Base-by-base conservation (phyloP, 2,888 invertebrate species). In the Lasioglossum figueresi region DNA sequence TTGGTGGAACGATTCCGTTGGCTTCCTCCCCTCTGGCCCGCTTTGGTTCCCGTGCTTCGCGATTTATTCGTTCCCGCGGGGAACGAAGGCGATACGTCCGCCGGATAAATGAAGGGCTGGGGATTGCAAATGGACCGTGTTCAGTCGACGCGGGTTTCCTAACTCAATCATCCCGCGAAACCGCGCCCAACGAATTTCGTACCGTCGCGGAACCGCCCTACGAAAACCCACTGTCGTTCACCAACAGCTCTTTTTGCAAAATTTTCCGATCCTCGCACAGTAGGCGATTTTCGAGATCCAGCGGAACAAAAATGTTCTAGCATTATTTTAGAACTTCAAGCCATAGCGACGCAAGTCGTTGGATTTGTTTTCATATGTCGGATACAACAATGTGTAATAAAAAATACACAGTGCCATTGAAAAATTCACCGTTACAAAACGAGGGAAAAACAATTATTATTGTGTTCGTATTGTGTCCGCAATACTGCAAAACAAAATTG, bases 1-100 rank as follows among this genome's bases (percentile, higher is more conserved):
- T 79, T 79, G 48, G 19, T 19, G 4, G 2, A n/a, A 48, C 74
- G 73, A 82, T 79, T 74, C 59, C 27, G n/a, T 27, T 12, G 59
- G 27, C 27, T 12, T 27, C 27, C 59, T 12, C 59, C 59, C 52
- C 52, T 23, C 52, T 8, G 23, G 23, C 52, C 23, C 52, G 52
- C 52, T 52, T 52, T 52, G 8, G 52, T 48, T 48, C 56, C 31
- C 27, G 14, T 16, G 31, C 31, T 4, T 2, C 40, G 80, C 80
- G 74, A 82, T 82, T 80, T 75, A 80, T 82, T 80, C 80, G 82
- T 45, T 63, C 75, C 52, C 81, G 56, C 82, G 68, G 63, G 56
- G 43, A 68, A 48, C 68, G 56, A 68, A 77, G 83, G 73, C 73
- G 73, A 84, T 75, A 68, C 75, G 48, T 73, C 73, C 37, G 73